phyloP scores from a whole-genome alignment of 64 coral and sea anemone species.

The Dendrophyllia cribrosa region DNA sequence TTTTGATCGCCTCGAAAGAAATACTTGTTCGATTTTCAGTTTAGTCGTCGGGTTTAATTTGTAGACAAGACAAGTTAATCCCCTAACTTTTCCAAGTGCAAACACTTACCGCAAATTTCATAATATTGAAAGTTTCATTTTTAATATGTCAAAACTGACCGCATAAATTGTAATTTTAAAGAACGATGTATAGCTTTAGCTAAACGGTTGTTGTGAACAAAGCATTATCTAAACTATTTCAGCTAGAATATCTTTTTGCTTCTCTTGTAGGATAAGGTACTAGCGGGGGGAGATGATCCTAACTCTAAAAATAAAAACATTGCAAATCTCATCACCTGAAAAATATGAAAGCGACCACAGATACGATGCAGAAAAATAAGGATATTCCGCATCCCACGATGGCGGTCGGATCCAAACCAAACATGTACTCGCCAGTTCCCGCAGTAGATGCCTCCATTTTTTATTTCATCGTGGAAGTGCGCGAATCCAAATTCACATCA shows the following conservation, averaged over 20 bases:
- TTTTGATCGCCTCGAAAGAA: background rate
- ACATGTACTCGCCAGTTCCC: background rate
- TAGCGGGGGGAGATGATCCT: background rate
- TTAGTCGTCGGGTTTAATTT: background rate
- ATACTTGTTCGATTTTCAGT: background rate
- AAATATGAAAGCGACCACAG: slow-evolving; percentile 76
- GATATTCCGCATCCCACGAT: slow-evolving; percentile 89
- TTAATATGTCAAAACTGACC: background rate
- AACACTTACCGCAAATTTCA: slow-evolving; percentile 8
- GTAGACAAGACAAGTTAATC: background rate
- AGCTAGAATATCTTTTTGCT: background rate
- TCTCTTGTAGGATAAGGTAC: background rate
- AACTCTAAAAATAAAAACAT: background rate
- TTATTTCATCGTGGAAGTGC: background rate
- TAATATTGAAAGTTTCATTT: background rate
- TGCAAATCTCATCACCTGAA: slow-evolving; percentile 69
- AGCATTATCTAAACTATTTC: background rate
- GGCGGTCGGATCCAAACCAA: slow-evolving; percentile 66
- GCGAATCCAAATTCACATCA: background rate
- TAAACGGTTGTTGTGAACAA: background rate
- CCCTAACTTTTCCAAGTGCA: background rate
- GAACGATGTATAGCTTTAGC: background rate
- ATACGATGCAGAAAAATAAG: slow-evolving; percentile 77
- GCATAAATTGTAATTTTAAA: slow-evolving; percentile 3
- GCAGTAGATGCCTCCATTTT: background rate